Percentiles rank a stretch among this genome's conserved stretches.
phyloP scores from a whole-genome alignment of 2,888 invertebrate genomes.

The Dysmachus trigonus region DNA sequence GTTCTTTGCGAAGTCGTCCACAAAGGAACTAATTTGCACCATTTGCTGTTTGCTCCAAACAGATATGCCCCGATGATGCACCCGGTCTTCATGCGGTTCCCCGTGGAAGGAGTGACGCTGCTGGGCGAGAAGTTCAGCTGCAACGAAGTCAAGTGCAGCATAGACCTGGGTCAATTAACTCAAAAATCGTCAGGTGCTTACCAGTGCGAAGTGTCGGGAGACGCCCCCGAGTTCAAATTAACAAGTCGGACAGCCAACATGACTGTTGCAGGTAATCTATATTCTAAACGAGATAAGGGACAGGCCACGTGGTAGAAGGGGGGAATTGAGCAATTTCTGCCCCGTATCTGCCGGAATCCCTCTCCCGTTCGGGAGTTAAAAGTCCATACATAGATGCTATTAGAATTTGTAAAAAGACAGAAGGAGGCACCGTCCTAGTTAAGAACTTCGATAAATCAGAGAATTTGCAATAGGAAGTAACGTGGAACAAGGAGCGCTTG shows the following conservation, averaged over 20 bases:
- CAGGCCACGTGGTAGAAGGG: background rate
- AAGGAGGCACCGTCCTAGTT: constrained; percentile 1
- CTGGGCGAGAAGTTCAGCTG: constrained; percentile 58
- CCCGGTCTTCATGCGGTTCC: constrained; percentile 58
- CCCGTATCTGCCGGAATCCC: background rate
- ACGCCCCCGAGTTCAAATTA: constrained; percentile 69
- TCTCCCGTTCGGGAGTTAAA: background rate
- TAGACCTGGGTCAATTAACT: constrained; percentile 59
- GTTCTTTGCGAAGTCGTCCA: background rate
- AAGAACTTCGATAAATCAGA: constrained; percentile 29
- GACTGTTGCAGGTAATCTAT: constrained; percentile 68
- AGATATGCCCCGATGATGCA: constrained; percentile 61
- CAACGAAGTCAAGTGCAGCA: constrained; percentile 60
- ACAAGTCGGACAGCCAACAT: constrained; percentile 68
- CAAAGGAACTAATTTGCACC: background rate
- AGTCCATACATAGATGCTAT: background rate
- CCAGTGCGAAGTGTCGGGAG: constrained; percentile 70
- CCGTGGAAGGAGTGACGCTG: constrained; percentile 58
- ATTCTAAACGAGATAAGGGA: background rate
- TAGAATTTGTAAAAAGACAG: constrained; percentile 29
- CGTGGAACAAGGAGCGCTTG: background rate
- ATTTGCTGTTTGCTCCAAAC: background rate
- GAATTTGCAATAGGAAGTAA: constrained; percentile 14
- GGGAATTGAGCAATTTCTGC: background rate
- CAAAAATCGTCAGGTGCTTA: constrained; percentile 66